A percentile compares a stretch with the other conserved stretches of the same genome.
Evolutionary conservation across 2,113 vertebrate species (phyloP).

Genomic region (Crypturellus undulatus): DNA sequence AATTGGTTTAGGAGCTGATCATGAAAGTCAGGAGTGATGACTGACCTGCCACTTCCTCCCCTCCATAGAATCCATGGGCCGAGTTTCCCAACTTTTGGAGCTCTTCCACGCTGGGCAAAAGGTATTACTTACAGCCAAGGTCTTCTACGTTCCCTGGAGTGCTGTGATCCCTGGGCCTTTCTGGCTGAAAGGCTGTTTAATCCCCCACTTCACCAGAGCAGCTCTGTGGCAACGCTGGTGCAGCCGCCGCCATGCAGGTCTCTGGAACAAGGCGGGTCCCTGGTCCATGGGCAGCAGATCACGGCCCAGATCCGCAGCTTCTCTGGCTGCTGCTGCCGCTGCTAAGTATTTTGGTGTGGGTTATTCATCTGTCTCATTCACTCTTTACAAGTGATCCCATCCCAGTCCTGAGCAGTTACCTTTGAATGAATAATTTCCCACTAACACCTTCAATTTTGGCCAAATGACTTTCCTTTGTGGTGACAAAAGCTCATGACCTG

Average conservation of each 20-base stretch:
- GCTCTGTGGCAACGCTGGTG: not conserved
- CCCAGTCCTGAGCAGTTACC: not conserved
- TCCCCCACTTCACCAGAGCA: not conserved
- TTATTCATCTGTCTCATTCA: not conserved
- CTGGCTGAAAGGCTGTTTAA: not conserved
- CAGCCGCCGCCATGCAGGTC: not conserved
- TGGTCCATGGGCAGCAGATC: accelerated
- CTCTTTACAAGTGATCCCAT: not conserved
- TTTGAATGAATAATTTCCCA: not conserved
- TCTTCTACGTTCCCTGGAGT: not conserved
- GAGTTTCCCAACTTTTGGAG: not conserved
- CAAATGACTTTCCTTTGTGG: not conserved
- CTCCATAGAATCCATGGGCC: not conserved
- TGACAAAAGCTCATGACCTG: not conserved
- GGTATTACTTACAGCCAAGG: not conserved
- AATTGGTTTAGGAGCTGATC: not conserved
- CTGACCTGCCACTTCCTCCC: not conserved
- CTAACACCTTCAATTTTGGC: not conserved
- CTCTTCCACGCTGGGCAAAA: not conserved
- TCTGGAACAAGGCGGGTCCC: accelerated
- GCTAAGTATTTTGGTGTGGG: accelerated
- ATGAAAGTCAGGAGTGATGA: too few species aligned
- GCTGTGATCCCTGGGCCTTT: not conserved
- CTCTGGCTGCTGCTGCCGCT: not conserved
- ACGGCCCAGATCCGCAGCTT: accelerated